Base-by-base conservation (phyloP, 2,888 invertebrate genomes). In the Mechanitis messenoides region DNA sequence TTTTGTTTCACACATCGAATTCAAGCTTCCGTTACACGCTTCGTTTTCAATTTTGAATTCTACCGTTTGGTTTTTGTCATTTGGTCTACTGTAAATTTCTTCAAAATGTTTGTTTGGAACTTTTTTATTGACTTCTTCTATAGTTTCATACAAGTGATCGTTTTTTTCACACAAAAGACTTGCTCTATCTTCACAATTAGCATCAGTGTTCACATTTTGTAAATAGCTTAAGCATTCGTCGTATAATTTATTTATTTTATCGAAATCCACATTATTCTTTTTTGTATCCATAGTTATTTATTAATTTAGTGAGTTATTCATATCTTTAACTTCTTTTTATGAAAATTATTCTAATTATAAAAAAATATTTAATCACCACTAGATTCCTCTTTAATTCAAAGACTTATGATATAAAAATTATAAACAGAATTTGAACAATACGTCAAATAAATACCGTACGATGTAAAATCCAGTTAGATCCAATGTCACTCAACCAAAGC, bases 211-310 rank as follows among this genome's bases (percentile, higher is more conserved):
- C 28, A 71, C 66, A 55, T 73, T 69, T 69, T 82, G 76, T 11
- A 90, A 77, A 72, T 88, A 90, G 50, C 71, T 76, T 0, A 90
- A 65, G 70, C 89, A 89, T 71, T 90, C 89, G 12, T 87, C 83
- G 66, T 90, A 90, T 0, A 90, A 63, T 70, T 81, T 68, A 60
- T 84, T 78, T n/a, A 90, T 75, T 79, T 84, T 68, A 42, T 79
- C 72, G 55, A 75, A 86, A 60, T 87, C 87, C 5, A 61, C 53
- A 53, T 79, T 74, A 72, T 61, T 42, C 62, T 63, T 61, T 47
- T 57, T 55, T 58, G 12, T 50, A 54, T 45, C n/a, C 28, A 38
- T 50, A 59, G 1, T 31, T 45, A 45, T 47, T 33, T 33, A 31
- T 11, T 53, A 12, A 45, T n/a, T 55, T 50, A 54, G 20, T 45